A percentile compares a stretch with the other conserved stretches of the same genome.
Evolutionary conservation across 2,888 invertebrate genomes (phyloP).

Genomic region (Pachymerium ferrugineum): DNA sequence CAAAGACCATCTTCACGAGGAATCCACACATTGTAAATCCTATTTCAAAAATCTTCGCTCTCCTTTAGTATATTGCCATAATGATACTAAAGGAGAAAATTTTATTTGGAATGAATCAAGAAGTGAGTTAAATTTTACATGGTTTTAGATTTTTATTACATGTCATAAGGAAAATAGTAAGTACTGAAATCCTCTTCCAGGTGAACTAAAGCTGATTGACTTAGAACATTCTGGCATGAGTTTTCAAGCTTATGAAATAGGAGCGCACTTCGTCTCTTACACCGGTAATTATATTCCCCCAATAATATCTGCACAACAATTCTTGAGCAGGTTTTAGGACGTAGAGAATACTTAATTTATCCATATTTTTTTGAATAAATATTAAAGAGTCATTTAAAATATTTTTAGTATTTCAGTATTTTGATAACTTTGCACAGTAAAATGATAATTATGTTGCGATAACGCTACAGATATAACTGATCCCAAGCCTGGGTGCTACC

Average conservation of each 20-base stretch:
- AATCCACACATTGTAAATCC: neutral
- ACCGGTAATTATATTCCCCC: neutral
- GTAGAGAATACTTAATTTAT: too few relatives aligned
- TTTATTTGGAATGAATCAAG: conserved; percentile 29
- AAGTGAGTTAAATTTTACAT: neutral
- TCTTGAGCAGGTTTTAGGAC: too few relatives aligned
- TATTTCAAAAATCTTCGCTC: neutral
- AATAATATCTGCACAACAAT: too few relatives aligned
- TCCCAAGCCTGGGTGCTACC: neutral
- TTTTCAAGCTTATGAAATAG: neutral
- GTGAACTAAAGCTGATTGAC: neutral
- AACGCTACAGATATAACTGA: neutral
- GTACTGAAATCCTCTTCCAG: neutral
- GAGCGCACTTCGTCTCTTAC: neutral
- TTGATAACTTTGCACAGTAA: neutral
- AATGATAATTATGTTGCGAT: neutral
- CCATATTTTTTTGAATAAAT: too few relatives aligned
- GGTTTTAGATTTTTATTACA: neutral
- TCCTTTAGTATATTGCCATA: conserved; percentile 15
- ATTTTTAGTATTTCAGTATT: neutral
- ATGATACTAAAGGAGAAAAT: conserved; percentile 28
- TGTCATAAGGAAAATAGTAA: neutral
- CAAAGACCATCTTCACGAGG: neutral
- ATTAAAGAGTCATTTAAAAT: neutral
- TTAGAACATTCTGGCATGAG: neutral